Evolutionary conservation across 2,113 vertebrate genomes (phyloP).

Genomic region (Thryonomys swinderianus): DNA sequence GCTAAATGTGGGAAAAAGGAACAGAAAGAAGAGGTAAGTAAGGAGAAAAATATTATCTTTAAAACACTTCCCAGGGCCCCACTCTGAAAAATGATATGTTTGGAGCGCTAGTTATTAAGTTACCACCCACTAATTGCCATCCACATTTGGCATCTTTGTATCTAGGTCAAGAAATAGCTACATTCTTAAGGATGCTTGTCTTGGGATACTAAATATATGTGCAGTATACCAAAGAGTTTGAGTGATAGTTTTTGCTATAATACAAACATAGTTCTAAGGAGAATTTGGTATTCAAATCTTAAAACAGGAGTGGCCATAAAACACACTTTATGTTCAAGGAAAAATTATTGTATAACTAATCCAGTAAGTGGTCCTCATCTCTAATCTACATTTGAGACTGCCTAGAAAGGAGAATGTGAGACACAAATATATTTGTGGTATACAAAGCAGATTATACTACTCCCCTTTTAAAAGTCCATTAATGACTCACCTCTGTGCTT

Average conservation of each 20-base stretch:
- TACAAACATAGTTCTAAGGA: conserved; percentile 23
- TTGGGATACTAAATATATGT: neutral
- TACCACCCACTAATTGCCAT: conserved; percentile 7
- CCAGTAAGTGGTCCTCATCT: neutral
- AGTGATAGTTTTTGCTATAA: conserved; percentile 36
- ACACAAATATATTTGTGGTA: conserved; percentile 46
- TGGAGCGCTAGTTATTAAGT: conserved; percentile 41
- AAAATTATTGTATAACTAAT: conserved; percentile 30
- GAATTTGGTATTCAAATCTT: conserved; percentile 37
- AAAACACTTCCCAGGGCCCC: neutral
- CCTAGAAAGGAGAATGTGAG: neutral
- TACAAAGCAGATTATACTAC: conserved; percentile 8
- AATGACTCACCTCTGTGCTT: neutral
- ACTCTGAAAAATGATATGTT: conserved; percentile 51
- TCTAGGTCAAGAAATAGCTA: conserved; percentile 60
- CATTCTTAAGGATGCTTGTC: conserved; percentile 33
- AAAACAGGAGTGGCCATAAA: neutral
- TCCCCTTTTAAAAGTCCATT: neutral
- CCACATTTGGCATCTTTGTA: conserved; percentile 26
- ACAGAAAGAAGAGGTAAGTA: neutral
- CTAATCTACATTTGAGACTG: conserved; percentile 26
- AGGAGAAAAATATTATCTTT: conserved; percentile 26
- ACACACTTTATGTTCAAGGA: neutral
- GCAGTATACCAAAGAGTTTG: conserved; percentile 8
- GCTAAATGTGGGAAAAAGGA: neutral